Evolutionary conservation across 2,797 vertebrate genomes (phyloP), one percentile per base, ranked within the genome.

Genomic region (Danio jaintianensis): DNA sequence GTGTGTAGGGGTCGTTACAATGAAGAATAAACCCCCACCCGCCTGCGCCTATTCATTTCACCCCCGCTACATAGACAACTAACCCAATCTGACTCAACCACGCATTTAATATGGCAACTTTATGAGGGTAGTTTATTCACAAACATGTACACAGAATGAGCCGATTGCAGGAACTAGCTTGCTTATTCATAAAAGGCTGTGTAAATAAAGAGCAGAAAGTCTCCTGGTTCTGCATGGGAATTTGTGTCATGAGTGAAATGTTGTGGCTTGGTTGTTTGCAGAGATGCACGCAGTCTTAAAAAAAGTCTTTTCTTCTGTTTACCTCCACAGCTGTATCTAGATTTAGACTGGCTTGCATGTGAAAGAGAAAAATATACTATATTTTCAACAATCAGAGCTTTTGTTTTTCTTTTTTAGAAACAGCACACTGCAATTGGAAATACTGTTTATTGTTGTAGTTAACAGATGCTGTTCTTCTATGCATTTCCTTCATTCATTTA

Each of bases 61-160:
- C 92, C 93, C 94, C 94, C 52, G 92, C 93, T 93, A 92, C 84
- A 78, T 88, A 92, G 92, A 94, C 92, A 92, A 92, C 94, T 95
- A 95, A 95, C 94, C 95, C 94, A 95, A 96, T 95, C 95, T 95
- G 93, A 92, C 94, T 94, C 92, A 93, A 95, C 94, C 95, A 92
- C 94, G 91, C 94, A 94, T 96, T 95, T 94, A 95, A 95, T 95
- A 95, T 94, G 91, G 93, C 94, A 94, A 94, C 93, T 95, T 95
- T 93, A 95, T 93, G 92, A 94, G 94, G 92, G 90, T 88, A 86
- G 91, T 93, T 93, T 93, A 92, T 92, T 92, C 93, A 94, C 94
- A 93, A 94, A 95, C 94, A 94, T 94, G 93, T 95, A 95, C 94
- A 93, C 93, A 92, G 88, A 90, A 92, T 92, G 90, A 95, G 91